Conservation (phyloP, 2,888 invertebrate genomes). For the Xylocampa areola region DNA sequence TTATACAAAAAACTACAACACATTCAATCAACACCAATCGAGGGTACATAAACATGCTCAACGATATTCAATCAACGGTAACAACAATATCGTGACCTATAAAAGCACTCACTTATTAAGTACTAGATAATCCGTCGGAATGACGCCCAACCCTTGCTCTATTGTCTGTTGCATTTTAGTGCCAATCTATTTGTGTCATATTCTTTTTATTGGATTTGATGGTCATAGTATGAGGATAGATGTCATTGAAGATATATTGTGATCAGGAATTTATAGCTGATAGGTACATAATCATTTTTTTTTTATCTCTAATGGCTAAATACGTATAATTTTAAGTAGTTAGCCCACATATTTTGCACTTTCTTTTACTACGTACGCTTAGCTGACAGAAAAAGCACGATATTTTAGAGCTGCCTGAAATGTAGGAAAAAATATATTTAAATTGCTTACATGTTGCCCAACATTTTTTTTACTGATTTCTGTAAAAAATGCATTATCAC, state of each 20-base stretch:
- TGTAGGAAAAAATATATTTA: too few species aligned
- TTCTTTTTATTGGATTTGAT: constrained; percentile 78
- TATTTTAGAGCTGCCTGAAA: too few species aligned
- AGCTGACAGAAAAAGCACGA: too few species aligned
- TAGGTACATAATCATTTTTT: too few species aligned
- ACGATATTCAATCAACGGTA: constrained; percentile 33
- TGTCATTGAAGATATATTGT: constrained; percentile 45
- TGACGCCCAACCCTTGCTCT: constrained; percentile 79
- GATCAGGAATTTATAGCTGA: constrained; percentile 23
- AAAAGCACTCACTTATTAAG: constrained; percentile 57
- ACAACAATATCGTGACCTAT: constrained; percentile 19
- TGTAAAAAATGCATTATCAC: too few species aligned
- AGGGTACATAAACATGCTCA: constrained; percentile 11
- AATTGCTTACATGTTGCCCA: too few species aligned
- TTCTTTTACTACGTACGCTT: too few species aligned
- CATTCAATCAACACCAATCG: constrained; percentile 1
- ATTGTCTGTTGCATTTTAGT: constrained; percentile 72
- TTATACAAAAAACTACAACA: neutral
- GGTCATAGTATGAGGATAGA: constrained; percentile 62
- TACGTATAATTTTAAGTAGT: too few species aligned
- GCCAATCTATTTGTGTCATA: constrained; percentile 83
- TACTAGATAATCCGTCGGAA: constrained; percentile 67
- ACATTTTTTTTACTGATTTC: too few species aligned
- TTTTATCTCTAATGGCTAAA: too few species aligned
- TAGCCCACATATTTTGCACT: too few species aligned